Percentiles rank a stretch among this genome's conserved stretches.
Evolutionary conservation across 2,113 vertebrate species (phyloP).

Genomic region (Cynopterus brachyotis): DNA sequence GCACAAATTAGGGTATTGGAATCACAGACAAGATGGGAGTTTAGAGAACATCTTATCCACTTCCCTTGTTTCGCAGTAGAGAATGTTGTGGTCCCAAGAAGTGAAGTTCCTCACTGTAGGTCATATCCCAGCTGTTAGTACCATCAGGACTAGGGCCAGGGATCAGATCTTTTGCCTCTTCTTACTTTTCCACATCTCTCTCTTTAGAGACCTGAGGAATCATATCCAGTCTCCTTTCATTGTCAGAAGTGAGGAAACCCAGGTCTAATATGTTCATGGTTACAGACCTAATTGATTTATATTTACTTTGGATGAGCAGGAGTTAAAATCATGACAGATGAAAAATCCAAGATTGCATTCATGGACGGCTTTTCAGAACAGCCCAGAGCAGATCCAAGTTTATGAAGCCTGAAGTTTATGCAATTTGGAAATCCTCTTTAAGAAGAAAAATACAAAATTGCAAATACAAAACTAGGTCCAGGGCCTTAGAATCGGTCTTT

Average conservation of each 20-base stretch:
- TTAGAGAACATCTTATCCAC: background rate
- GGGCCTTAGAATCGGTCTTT: background rate
- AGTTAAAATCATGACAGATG: background rate
- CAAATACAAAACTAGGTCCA: background rate
- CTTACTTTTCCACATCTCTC: background rate
- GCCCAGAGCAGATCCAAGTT: background rate
- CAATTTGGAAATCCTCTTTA: background rate
- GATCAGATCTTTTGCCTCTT: background rate
- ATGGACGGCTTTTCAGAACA: background rate
- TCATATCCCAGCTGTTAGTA: fast-evolving
- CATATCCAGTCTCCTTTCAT: background rate
- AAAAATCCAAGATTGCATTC: background rate
- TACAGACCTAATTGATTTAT: background rate
- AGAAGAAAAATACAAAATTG: background rate
- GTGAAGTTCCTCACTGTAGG: background rate
- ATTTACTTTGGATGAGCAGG: background rate
- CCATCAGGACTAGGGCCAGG: too few species aligned
- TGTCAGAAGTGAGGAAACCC: background rate
- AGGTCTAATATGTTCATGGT: background rate
- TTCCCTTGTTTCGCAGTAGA: background rate
- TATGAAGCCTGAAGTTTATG: background rate
- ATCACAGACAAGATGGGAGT: background rate
- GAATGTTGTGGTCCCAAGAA: background rate
- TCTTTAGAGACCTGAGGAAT: background rate
- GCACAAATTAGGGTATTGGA: background rate